phyloP scores from a whole-genome alignment of 2,888 invertebrate species.

The Sipunculus nudus region DNA sequence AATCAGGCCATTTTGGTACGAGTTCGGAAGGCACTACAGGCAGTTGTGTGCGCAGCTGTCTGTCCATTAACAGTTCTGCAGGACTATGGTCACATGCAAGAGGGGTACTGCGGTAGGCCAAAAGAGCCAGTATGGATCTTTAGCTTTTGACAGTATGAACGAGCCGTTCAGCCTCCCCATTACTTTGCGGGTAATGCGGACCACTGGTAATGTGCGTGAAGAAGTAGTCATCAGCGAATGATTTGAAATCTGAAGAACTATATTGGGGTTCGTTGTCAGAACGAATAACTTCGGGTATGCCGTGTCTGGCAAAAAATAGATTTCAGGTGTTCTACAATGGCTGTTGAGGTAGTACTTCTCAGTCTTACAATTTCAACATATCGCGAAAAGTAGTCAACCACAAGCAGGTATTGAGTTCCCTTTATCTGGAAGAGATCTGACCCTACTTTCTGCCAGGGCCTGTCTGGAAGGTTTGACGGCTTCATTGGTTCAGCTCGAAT shows the following conservation, averaged over 20 bases:
- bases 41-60: conserved; percentile 9
- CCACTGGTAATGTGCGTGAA: conserved; percentile 1
- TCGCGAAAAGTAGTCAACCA: conserved; percentile 33
- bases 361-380: conserved; percentile 4
- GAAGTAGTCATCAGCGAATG: neutral
- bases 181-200: conserved; percentile 1
- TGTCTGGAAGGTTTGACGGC: conserved; percentile 23
- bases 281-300: neutral
- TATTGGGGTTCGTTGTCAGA: conserved; percentile 4
- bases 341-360: neutral
- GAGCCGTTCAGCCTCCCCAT: conserved; percentile 8
- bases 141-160: conserved; percentile 5
- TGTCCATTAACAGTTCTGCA: neutral
- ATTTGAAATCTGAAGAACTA: neutral
- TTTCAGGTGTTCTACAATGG: neutral
- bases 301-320: neutral
- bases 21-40: no score
- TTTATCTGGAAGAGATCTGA: conserved; percentile 36
- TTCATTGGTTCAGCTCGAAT: no score
- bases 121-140: neutral
- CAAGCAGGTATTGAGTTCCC: no score
- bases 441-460: conserved; percentile 33
- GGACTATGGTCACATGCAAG: neutral
- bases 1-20: no score
- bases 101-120: conserved; percentile 9